Evolutionary conservation across 2,797 vertebrate species (phyloP).

Genomic region (Chelonia mydas): DNA sequence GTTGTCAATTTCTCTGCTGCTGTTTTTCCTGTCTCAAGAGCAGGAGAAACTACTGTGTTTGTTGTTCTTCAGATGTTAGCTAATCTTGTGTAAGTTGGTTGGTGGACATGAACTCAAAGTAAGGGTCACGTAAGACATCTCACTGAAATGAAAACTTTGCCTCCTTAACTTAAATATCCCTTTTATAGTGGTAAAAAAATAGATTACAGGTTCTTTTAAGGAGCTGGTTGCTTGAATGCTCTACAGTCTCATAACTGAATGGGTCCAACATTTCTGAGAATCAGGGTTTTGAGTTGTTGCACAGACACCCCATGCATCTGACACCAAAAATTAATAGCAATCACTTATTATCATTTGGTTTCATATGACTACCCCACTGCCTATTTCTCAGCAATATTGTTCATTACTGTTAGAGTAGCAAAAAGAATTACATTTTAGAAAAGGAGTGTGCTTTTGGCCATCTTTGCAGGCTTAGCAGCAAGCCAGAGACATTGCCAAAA

Average conservation of each 20-base stretch:
- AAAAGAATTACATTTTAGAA: not conserved
- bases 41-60: not conserved
- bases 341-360: slow-evolving; percentile 8
- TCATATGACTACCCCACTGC: slow-evolving; percentile 11
- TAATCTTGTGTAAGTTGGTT: not conserved
- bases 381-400: not conserved
- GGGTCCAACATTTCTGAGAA: accelerated
- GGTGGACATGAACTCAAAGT: not conserved
- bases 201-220: not conserved
- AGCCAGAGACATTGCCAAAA: not conserved
- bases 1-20: not conserved
- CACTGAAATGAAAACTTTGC: not conserved
- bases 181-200: not conserved
- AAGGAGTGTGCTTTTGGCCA: not conserved
- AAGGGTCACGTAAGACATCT: not conserved
- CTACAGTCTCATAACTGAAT: not conserved
- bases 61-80: not conserved
- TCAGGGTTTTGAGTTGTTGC: not conserved
- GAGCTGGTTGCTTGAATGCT: not conserved
- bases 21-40: not conserved
- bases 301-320: not conserved
- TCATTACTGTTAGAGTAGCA: not conserved
- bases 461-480: slow-evolving; percentile 24
- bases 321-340: not conserved
- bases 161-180: not conserved